A percentile compares a stretch with the other conserved stretches of the same genome.
phyloP scores from a whole-genome alignment of 2,113 vertebrate genomes.

The Anser cygnoides region DNA sequence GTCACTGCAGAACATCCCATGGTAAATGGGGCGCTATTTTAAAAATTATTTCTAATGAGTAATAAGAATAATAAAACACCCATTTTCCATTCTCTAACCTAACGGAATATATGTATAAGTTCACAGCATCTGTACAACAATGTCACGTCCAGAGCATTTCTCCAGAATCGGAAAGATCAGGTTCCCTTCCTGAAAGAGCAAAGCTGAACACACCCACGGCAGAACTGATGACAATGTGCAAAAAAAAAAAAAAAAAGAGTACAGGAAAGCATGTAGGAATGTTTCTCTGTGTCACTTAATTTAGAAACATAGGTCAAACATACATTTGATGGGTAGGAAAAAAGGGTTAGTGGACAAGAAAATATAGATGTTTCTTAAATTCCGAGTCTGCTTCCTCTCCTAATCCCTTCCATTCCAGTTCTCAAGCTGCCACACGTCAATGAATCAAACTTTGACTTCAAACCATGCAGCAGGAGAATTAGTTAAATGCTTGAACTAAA shows the following conservation, averaged over 20 bases:
- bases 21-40: neutral
- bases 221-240: slow-evolving; percentile 16
- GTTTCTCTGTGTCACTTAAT: neutral
- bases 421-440: neutral
- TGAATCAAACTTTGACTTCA: slow-evolving; percentile 43
- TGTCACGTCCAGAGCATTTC: neutral
- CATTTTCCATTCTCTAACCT: slow-evolving; percentile 37
- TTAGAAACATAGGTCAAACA: slow-evolving; percentile 48
- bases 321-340: slow-evolving; percentile 33
- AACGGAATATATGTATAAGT: slow-evolving; percentile 31
- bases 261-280: neutral
- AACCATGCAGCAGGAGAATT: slow-evolving; percentile 17
- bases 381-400: neutral
- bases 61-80: slow-evolving; percentile 43
- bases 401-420: slow-evolving; percentile 19
- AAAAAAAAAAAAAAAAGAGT: neutral
- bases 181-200: slow-evolving; percentile 1
- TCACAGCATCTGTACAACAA: slow-evolving; percentile 4
- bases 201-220: neutral
- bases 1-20: neutral
- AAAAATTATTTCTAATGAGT: slow-evolving; percentile 21
- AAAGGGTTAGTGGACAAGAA: neutral
- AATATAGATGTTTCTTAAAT: neutral
- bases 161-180: slow-evolving; percentile 1
- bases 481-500: slow-evolving; percentile 39